Evolutionary conservation across 1,140 invertebrate genomes (phyloP).

Genomic region (Proctacanthus coquilletti): DNA sequence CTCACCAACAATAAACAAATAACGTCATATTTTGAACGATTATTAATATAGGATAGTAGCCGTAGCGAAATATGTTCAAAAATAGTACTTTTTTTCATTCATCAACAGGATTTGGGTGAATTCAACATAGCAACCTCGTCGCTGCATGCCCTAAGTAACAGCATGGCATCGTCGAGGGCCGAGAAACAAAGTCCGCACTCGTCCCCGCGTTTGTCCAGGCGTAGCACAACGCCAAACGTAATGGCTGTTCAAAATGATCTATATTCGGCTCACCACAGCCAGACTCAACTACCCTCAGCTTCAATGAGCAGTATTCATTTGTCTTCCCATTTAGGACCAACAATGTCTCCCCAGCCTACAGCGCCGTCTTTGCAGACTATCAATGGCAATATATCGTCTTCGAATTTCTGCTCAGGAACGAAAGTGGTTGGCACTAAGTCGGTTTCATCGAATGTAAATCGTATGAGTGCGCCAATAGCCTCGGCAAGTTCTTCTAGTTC

Average conservation of each 20-base stretch:
- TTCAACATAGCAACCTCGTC: constrained; percentile 44
- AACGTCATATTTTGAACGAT: too few species aligned
- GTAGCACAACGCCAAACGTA: constrained; percentile 26
- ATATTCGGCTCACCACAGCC: constrained; percentile 16
- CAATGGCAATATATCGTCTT: too few species aligned
- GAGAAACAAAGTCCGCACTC: constrained; percentile 30
- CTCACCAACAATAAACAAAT: too few species aligned
- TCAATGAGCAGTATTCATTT: constrained; percentile 2
- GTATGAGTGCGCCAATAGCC: constrained; percentile 26
- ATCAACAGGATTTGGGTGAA: constrained; percentile 37
- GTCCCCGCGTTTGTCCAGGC: constrained; percentile 21
- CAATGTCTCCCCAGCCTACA: background rate
- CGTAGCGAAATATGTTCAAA: constrained; percentile 3
- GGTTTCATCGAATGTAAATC: constrained; percentile 9
- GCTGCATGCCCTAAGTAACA: constrained; percentile 34
- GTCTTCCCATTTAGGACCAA: background rate
- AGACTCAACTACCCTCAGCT: constrained; percentile 8
- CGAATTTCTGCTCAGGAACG: background rate
- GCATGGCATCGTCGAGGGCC: constrained; percentile 13
- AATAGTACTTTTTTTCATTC: background rate
- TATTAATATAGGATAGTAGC: too few species aligned
- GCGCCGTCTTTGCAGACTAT: background rate
- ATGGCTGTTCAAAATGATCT: constrained; percentile 28
- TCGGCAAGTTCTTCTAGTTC: constrained; percentile 9
- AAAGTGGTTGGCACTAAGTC: constrained; percentile 6